Base-by-base conservation (phyloP, 2,113 vertebrate species). In the Psephotus haematonotus region DNA sequence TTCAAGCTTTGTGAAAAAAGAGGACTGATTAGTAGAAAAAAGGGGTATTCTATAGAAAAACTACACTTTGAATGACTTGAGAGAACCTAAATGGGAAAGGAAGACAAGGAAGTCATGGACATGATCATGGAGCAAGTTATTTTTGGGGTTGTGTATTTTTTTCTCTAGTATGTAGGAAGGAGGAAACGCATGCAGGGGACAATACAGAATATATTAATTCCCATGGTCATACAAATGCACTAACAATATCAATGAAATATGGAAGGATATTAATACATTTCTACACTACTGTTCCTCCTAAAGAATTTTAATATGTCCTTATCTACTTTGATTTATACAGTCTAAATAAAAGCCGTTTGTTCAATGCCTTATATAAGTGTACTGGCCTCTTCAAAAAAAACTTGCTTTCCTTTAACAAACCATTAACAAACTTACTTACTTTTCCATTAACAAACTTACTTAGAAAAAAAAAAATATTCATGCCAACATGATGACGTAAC, bases 171-270 rank as follows among this genome's bases (percentile, higher is more conserved):
- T 20, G 37, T 37, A 9, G 37, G 37, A 37, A 37, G 15, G 9
- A 82, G 65, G 4, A 46, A 82, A 52, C 4, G 0, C 1, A 1
- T 39, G 4, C 25, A 52, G 6, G 13, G 20, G 6, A 67, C 5
- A 74, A 68, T 50, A 50, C 6, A 43, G 27, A 71, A 72, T 57
- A 9, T 4, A 9, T 90, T 92, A 6, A 65, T 80, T 85, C 20
- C 16, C 13, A 5, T 1, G 0, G 29, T 71, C 52, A 44, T 37
- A 78, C 75, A 75, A 52, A 17, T 57, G 9, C 13, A 52, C 11
- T 49, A 79, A 78, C 18, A 68, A 37, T 62, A 72, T 41, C 33
- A 86, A 22, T 46, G 50, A 90, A 83, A 69, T 7, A 41, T 60
- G 17, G 82, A 75, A 80, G 9, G 7, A 11, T 53, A 35, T 41